Evolutionary conservation across 2,113 vertebrate genomes (phyloP).

Genomic region (Heloderma charlesbogerti): DNA sequence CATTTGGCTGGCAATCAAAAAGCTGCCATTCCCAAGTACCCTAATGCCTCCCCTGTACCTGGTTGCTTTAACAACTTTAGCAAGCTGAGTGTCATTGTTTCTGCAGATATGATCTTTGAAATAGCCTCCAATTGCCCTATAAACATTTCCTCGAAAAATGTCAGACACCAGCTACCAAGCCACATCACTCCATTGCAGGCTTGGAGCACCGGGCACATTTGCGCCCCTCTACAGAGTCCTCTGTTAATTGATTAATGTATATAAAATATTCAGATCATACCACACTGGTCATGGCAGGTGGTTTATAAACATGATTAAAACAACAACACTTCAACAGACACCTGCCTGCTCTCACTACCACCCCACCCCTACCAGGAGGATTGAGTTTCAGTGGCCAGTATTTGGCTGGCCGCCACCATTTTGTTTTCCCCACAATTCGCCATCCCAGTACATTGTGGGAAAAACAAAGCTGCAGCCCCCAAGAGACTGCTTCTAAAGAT

Average conservation of each 20-base stretch:
- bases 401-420: no score
- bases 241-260: conserved; percentile 24
- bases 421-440: no score
- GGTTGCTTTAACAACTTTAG: conserved; percentile 46
- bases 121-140: neutral
- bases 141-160: conserved; percentile 35
- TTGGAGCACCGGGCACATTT: conserved; percentile 39
- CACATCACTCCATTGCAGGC: conserved; percentile 19
- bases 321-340: no score
- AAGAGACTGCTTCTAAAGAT: no score
- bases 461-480: no score
- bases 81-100: conserved; percentile 22
- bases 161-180: conserved; percentile 50
- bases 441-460: no score
- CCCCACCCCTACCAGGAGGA: no score
- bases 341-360: no score
- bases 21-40: conserved; percentile 20
- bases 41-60: conserved; percentile 33
- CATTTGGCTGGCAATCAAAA: neutral
- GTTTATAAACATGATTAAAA: no score
- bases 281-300: no score
- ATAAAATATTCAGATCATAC: no score
- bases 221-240: conserved; percentile 29
- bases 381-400: no score
- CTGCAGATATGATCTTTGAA: conserved; percentile 41